Evolutionary conservation across 2,888 invertebrate genomes (phyloP), one percentile per base, ranked within the genome.

Genomic region (Nymphalis polychloros): DNA sequence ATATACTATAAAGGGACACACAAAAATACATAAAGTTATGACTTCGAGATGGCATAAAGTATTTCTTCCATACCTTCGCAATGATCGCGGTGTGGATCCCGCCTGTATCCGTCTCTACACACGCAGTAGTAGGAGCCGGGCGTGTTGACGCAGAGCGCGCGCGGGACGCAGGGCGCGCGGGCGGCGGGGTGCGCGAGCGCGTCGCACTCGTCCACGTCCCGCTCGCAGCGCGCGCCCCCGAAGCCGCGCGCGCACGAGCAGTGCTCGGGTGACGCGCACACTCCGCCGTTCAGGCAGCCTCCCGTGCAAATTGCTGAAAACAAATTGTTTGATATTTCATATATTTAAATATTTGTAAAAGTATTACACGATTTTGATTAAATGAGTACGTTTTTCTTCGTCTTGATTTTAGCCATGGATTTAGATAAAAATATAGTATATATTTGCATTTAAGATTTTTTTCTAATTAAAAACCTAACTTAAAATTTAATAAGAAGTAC

Each of bases 71-170:
- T 85, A 95, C 95, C 95, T 92, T 94, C 92, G 81, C 96, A 96
- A 75, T 93, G 93, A 88, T 94, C 85, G 13, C 93, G 93, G 60
- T 93, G 93, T 70, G 94, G 94, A 70, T 87, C 85, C 46, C 85
- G 80, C 23, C 94, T 93, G 89, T 96, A 97, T 6, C 97, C 97
- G 68, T 94, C 94, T 75, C 95, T 94, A 87, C 97, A 97, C 78
- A 96, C 95, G 89, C 98, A 98, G 87, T 97, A 96, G 91, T 97
- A 97, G 94, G 97, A 97, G 77, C 97, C 97, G 55, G 97, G 97
- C 94, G 96, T 96, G 90, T 97, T 97, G 87, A 97, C 94, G 89
- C 97, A 97, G 65, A 94, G 93, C 63, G 97, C 96, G 76, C 96
- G 94, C 75, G 94, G 93, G 76, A 95, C 95, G 89, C 97, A 97